These are phyloP conservation scores for Peromyscus californicus DNA, from an alignment of 2,113 vertebrate genomes.

Conservation along the genomic window DNA sequence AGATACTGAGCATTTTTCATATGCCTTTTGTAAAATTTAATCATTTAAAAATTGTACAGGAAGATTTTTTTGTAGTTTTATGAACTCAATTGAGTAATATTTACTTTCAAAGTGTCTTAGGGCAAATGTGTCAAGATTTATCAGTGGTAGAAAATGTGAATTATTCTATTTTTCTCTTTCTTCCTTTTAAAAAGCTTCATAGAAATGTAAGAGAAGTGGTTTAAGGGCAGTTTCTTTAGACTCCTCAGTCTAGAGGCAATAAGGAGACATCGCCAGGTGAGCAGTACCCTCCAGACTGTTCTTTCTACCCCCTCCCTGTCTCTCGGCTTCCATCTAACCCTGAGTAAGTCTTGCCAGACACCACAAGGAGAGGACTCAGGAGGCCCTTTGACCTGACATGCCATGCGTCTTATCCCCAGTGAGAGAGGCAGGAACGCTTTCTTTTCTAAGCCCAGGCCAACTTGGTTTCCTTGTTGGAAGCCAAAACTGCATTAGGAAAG, in stretches of 20 bases:
- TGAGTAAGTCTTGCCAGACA: background rate
- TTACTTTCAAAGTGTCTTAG: background rate
- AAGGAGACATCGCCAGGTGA: background rate
- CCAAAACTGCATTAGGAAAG: background rate
- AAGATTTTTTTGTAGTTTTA: background rate
- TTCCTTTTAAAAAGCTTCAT: background rate
- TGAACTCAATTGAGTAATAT: background rate
- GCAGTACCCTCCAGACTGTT: background rate
- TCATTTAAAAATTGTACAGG: background rate
- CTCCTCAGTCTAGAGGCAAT: too few species aligned
- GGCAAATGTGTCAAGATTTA: background rate
- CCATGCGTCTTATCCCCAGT: background rate
- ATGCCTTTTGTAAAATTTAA: background rate
- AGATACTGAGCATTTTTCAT: background rate
- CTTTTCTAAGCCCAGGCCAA: background rate
- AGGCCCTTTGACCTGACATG: background rate
- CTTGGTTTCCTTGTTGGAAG: background rate
- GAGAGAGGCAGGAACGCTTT: fast-evolving
- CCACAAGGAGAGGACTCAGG: background rate
- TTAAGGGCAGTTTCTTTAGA: background rate
- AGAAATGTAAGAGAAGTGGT: background rate
- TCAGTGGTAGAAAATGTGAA: background rate
- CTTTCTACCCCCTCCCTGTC: fast-evolving
- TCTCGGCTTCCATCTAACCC: background rate
- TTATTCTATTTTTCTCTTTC: background rate